Base-by-base conservation (phyloP, 1,140 invertebrate species). In the Ruditapes philippinarum region DNA sequence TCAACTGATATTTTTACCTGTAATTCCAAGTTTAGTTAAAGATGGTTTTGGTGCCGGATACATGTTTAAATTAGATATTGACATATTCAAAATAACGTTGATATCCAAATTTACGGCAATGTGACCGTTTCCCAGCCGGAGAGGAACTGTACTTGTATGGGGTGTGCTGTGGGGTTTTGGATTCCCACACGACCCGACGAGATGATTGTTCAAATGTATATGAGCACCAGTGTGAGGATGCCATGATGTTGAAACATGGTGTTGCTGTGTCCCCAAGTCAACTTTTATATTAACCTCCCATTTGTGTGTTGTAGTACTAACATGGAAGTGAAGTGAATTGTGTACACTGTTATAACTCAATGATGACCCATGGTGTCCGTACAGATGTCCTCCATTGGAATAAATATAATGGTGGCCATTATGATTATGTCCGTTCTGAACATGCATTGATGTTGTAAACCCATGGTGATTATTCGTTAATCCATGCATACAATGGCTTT, bases 381-480 rank as follows among this genome's bases (percentile, higher is more conserved):
- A 76, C 25, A 88, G 36, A 38, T 88, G 33, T 19, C 85, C 85
- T 4, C 85, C 85, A 54, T 80, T 88, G 25, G 70, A 78, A 60
- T 40, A 88, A 22, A 88, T 31, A 49, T 88, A 51, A 14, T 54
- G 51, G 31, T 88, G 74, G 11, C 85, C 85, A 38, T 88, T 54
- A 33, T 88, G 85, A 36, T 70, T 70, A 45, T 88, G 57, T 0
- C 74, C 73, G 33, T 79, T 70, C 19, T 88, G 33, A 11, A 80
- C 74, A 28, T 88, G 76, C 57, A 88, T 17, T 19, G 74, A 80
- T 25, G 85, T 88, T 25, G 85, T 88, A 33, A 88, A 88, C 12
- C 85, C 85, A 51, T 78, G 74, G 42, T 88, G 85, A 49, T 88
- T 54, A 19, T 88, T 79, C 25, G 74, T 38, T 19, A 88, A 38